A percentile compares a stretch with the other conserved stretches of the same genome.
Evolutionary conservation across 64 coral and sea anemone species (phyloP).

Genomic region (Acropora tenuis): DNA sequence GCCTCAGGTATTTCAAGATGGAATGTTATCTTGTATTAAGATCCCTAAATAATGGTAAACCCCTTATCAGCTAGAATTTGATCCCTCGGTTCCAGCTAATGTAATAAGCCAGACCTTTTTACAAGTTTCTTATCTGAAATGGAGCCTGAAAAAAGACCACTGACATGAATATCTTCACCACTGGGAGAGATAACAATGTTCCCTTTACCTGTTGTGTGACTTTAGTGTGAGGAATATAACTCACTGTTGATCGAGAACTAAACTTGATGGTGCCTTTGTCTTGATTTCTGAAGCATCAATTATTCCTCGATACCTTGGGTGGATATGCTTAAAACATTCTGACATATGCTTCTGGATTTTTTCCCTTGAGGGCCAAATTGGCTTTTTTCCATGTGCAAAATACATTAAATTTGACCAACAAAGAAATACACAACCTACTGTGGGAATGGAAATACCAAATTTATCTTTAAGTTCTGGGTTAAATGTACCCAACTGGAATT

Average conservation of each 20-base stretch:
- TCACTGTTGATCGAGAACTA: conserved; percentile 43
- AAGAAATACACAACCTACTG: conserved; percentile 46
- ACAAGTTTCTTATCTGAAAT: conserved; percentile 47
- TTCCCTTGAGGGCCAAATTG: too few species aligned
- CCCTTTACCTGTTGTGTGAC: conserved; percentile 61
- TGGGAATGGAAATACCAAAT: conserved; percentile 42
- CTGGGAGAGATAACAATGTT: conserved; percentile 66
- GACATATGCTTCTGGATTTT: too few species aligned
- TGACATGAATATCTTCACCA: conserved; percentile 54
- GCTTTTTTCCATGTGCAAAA: conserved; percentile 8
- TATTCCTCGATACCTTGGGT: conserved; percentile 14
- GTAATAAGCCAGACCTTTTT: conserved; percentile 19
- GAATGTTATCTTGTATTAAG: conserved; percentile 16
- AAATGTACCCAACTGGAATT: conserved; percentile 6
- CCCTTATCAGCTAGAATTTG: conserved; percentile 65
- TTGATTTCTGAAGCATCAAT: too few species aligned
- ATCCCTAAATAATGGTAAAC: conserved; percentile 29
- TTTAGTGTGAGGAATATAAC: conserved; percentile 44
- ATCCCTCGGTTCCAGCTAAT: conserved; percentile 45
- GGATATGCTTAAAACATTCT: conserved; percentile 30
- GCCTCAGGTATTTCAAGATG: too few species aligned
- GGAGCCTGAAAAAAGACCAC: conserved; percentile 12
- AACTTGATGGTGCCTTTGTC: conserved; percentile 42
- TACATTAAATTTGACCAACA: conserved; percentile 58
- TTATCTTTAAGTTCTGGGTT: conserved; percentile 52